phyloP scores from a whole-genome alignment of 2,888 invertebrate genomes.

The Clusia tigrina region DNA sequence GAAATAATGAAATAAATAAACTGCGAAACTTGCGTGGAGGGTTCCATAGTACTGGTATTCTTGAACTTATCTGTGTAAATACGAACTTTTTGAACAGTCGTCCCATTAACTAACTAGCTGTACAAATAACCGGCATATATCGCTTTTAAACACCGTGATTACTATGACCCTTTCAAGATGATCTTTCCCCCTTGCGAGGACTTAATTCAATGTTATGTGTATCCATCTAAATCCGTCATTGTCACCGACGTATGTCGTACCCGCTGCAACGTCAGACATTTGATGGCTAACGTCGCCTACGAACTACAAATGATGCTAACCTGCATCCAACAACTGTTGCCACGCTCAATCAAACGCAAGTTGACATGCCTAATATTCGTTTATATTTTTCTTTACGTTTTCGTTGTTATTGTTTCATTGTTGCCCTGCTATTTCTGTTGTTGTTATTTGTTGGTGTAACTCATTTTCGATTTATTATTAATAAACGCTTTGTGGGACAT shows the following conservation, averaged over 20 bases:
- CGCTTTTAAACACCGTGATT: too few relatives aligned
- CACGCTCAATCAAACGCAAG: conserved; percentile 33
- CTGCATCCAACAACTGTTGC: conserved; percentile 36
- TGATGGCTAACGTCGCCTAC: conserved; percentile 16
- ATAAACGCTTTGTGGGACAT: neutral
- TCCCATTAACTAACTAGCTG: too few relatives aligned
- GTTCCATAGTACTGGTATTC: too few relatives aligned
- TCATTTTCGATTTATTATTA: conserved; percentile 6
- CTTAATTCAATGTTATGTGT: conserved; percentile 12
- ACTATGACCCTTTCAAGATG: neutral
- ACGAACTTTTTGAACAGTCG: too few relatives aligned
- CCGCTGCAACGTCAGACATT: conserved; percentile 24
- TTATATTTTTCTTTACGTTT: neutral
- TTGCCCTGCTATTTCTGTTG: too few relatives aligned
- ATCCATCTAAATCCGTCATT: conserved; percentile 38
- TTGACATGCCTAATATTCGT: conserved; percentile 31
- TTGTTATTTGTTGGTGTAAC: neutral
- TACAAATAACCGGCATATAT: too few relatives aligned
- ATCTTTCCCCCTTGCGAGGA: neutral
- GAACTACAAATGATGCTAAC: conserved; percentile 5
- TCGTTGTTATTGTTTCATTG: neutral
- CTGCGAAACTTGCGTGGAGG: too few relatives aligned
- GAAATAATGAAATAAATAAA: too few relatives aligned
- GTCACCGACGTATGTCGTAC: conserved; percentile 31
- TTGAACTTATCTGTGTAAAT: too few relatives aligned